These are phyloP conservation scores for Drosophila azteca DNA, from an alignment of 1,140 invertebrate species.

Conservation along the genomic window DNA sequence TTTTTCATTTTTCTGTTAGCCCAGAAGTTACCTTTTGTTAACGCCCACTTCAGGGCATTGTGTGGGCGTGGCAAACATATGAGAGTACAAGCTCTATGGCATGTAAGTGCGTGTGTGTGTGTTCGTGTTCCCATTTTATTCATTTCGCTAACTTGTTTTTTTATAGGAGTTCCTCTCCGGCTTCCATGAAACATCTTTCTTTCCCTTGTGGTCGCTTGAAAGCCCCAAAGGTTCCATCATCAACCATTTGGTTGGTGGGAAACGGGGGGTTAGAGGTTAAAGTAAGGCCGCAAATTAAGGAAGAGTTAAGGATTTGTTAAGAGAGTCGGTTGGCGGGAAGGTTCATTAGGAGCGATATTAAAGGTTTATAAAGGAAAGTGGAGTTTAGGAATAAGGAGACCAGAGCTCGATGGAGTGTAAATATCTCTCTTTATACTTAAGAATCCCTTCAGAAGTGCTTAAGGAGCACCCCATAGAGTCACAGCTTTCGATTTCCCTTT, in stretches of 20 bases:
- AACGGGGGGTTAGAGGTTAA: conserved; percentile 18
- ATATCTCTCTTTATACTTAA: no score
- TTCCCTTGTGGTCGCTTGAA: conserved; percentile 25
- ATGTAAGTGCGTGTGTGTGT: conserved; percentile 15
- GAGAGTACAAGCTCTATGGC: conserved; percentile 30
- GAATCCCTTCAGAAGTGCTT: no score
- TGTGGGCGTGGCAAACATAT: conserved; percentile 69
- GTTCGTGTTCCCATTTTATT: conserved; percentile 55
- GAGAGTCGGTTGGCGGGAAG: no score
- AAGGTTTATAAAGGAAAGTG: no score
- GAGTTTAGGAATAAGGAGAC: no score
- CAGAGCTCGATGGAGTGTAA: no score
- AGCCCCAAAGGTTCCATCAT: conserved; percentile 24
- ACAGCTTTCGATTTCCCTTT: no score
- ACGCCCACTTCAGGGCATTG: conserved; percentile 41
- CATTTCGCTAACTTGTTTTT: conserved; percentile 60
- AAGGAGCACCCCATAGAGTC: no score
- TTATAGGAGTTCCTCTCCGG: conserved; percentile 10
- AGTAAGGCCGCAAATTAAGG: not conserved
- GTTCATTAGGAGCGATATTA: no score
- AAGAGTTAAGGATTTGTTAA: not conserved
- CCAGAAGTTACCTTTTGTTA: conserved; percentile 54
- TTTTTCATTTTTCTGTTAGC: conserved; percentile 50
- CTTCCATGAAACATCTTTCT: not conserved
- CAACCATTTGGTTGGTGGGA: not conserved